phyloP scores from a whole-genome alignment of 2,113 vertebrate genomes.

The Ranitomeya imitator region DNA sequence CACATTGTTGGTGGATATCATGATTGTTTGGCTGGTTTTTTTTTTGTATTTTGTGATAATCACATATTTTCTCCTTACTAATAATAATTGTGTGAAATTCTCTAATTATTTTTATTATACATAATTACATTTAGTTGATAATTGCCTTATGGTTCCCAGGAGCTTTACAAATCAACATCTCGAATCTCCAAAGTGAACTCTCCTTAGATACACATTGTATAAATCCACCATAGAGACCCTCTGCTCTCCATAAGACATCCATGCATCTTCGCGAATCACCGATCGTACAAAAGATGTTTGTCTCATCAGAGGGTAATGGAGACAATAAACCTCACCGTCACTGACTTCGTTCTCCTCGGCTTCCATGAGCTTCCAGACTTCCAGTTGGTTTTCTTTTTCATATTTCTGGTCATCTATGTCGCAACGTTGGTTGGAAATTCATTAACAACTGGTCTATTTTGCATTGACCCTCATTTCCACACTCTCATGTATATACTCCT shows the following conservation, averaged over 20 bases:
- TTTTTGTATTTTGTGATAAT: no score
- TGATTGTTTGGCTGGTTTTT: no score
- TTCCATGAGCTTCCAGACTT: constrained; percentile 53
- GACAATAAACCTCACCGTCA: constrained; percentile 4
- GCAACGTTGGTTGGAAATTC: constrained; percentile 26
- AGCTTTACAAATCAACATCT: neutral
- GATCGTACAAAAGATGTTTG: neutral
- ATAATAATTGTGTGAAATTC: no score
- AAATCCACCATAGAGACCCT: neutral
- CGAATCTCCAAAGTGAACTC: neutral
- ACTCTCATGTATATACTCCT: constrained; percentile 32
- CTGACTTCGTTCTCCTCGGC: constrained; percentile 51
- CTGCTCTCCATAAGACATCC: neutral
- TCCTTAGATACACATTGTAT: neutral
- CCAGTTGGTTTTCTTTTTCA: constrained; percentile 46
- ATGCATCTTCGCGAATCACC: neutral
- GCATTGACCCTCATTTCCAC: constrained; percentile 1
- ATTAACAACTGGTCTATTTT: neutral
- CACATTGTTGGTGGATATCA: no score
- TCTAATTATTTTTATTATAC: no score
- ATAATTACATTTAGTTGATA: no score
- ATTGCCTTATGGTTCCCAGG: neutral
- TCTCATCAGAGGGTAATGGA: neutral
- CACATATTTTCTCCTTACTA: no score
- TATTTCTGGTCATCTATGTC: constrained; percentile 60